Percentiles rank a stretch among this genome's conserved stretches.
Conservation (phyloP, 1,140 invertebrate species). For the Gyrodactylus salaris region DNA sequence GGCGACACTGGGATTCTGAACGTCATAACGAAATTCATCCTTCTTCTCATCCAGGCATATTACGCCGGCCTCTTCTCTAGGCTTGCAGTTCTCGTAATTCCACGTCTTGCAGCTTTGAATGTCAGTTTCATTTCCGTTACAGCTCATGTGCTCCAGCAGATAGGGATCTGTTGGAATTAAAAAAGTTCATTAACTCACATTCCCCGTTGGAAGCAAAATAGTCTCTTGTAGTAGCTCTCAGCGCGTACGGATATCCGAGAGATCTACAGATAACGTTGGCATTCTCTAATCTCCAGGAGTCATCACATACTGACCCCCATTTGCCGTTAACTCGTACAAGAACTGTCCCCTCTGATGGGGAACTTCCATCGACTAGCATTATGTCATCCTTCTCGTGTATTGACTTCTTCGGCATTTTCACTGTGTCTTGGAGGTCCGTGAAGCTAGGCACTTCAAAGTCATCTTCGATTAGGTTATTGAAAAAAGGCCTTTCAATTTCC, state of each 20-base stretch:
- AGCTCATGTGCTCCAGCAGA: constrained; percentile 48
- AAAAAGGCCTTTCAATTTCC: neutral
- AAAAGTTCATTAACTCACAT: neutral
- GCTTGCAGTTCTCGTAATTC: constrained; percentile 39
- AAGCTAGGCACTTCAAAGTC: neutral
- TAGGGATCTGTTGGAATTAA: neutral
- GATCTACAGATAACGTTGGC: constrained; percentile 1
- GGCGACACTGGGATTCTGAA: neutral
- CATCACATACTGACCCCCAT: constrained; percentile 5
- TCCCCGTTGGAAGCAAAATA: constrained; percentile 1
- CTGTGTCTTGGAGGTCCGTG: neutral
- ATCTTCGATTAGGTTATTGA: neutral
- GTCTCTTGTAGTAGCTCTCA: constrained; percentile 1
- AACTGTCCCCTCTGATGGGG: neutral
- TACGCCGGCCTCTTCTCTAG: constrained; percentile 41
- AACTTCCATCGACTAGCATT: neutral
- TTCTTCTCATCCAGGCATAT: constrained; percentile 24
- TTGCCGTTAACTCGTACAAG: neutral
- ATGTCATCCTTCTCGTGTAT: neutral
- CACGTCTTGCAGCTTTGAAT: constrained; percentile 40
- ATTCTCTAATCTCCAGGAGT: neutral
- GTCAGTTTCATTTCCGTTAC: constrained; percentile 36
- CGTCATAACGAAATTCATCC: neutral
- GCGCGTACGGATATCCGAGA: neutral
- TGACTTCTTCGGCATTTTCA: neutral